A percentile compares a stretch with the other conserved stretches of the same genome.
Conservation (phyloP, 2,797 vertebrate genomes). For the Pangasius macronema region DNA sequence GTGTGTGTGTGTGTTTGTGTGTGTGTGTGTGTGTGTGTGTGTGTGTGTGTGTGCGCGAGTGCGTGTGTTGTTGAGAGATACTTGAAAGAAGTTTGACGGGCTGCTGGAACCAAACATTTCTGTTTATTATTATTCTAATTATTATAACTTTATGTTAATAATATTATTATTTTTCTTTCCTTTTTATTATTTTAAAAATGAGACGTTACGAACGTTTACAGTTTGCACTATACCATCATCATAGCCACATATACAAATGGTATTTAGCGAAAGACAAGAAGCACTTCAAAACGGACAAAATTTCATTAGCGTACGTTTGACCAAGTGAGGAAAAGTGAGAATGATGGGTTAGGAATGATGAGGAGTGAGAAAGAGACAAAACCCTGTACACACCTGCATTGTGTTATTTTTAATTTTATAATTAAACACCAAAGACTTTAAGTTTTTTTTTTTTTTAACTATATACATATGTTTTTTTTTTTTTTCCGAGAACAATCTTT, state of each 20-base stretch:
- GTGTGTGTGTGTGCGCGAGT: background rate
- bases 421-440: constrained; percentile 87
- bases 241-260: constrained; percentile 84
- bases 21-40: background rate
- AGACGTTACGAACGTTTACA: constrained; percentile 84
- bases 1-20: constrained; percentile 43
- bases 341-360: constrained; percentile 10
- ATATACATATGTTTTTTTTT: background rate
- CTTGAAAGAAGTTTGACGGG: constrained; percentile 99
- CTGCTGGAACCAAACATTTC: constrained; percentile 99
- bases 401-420: constrained; percentile 66
- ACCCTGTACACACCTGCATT: constrained; percentile 48
- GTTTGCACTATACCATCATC: constrained; percentile 97
- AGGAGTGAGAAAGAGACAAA: constrained; percentile 9
- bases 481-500: constrained; percentile 64
- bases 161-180: constrained; percentile 61
- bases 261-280: constrained; percentile 81
- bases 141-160: constrained; percentile 60
- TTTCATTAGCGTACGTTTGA: constrained; percentile 78
- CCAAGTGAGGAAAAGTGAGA: constrained; percentile 31
- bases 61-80: constrained; percentile 84
- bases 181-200: constrained; percentile 64
- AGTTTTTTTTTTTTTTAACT: constrained; percentile 27
- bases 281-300: constrained; percentile 86
- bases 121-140: constrained; percentile 72